Conservation (phyloP, 2,888 invertebrate species). For the Macrosiphum euphorbiae region DNA sequence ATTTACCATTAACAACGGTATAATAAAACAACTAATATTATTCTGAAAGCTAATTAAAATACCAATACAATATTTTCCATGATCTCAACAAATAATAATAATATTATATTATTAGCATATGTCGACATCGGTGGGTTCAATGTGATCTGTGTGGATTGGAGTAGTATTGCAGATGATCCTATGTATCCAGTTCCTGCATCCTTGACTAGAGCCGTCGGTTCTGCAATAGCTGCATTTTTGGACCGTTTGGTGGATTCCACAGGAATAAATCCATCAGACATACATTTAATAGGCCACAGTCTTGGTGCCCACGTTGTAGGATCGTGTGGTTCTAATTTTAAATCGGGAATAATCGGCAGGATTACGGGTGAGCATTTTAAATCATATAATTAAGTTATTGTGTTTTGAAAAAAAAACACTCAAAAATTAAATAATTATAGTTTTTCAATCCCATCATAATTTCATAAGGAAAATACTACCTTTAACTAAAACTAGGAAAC, state of each 20-base stretch:
- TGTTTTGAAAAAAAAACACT: not conserved
- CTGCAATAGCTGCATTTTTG: slow-evolving; percentile 69
- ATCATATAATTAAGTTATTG: not conserved
- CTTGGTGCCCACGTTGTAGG: slow-evolving; percentile 66
- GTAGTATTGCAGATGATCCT: slow-evolving; percentile 67
- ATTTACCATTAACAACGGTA: slow-evolving; percentile 63
- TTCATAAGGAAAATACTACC: not conserved
- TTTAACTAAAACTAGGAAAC: not conserved
- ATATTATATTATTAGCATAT: slow-evolving; percentile 69
- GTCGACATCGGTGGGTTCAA: slow-evolving; percentile 71
- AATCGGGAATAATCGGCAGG: slow-evolving; percentile 60
- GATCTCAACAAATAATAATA: not conserved
- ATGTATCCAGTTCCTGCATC: slow-evolving; percentile 67
- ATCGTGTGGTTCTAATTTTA: slow-evolving; percentile 55
- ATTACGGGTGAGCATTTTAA: slow-evolving; percentile 64
- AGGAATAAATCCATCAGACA: slow-evolving; percentile 66
- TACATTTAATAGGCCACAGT: slow-evolving; percentile 67
- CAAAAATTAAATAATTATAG: no score
- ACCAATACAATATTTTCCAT: not conserved
- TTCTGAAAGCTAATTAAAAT: not conserved
- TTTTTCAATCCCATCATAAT: no score
- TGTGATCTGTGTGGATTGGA: slow-evolving; percentile 73
- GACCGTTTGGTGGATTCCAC: slow-evolving; percentile 68
- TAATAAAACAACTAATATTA: not conserved
- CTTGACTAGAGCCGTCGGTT: slow-evolving; percentile 48